Evolutionary conservation across 2,113 vertebrate genomes (phyloP).

Genomic region (Rhinoptilus africanus): DNA sequence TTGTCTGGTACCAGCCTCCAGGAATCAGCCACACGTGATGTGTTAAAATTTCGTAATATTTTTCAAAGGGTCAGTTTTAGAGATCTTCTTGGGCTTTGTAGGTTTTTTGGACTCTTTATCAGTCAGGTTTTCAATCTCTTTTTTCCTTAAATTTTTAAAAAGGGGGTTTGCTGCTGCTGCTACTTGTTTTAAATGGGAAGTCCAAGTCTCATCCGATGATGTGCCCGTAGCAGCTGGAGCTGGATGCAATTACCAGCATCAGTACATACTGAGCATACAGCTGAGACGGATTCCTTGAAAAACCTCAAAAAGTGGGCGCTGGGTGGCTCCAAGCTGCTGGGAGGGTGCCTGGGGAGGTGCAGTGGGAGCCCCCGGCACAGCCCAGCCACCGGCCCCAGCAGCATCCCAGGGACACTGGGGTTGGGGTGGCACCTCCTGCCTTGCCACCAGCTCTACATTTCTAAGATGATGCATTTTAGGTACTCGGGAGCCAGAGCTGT

Average conservation of each 20-base stretch:
- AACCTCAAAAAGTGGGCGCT: background rate
- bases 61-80: background rate
- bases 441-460: fast-evolving
- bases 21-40: fast-evolving
- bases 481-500: fast-evolving
- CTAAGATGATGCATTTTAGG: background rate
- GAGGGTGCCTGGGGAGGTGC: background rate
- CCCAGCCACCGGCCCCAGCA: fast-evolving
- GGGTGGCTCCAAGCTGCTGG: background rate
- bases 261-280: fast-evolving
- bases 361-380: background rate
- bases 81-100: background rate
- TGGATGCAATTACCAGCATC: fast-evolving
- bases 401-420: background rate
- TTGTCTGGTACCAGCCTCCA: background rate
- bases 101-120: too few species aligned
- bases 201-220: fast-evolving
- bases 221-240: background rate
- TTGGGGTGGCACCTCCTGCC: background rate
- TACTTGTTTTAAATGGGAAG: background rate
- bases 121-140: background rate
- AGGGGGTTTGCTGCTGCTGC: background rate
- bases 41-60: background rate
- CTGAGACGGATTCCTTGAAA: background rate
- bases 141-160: background rate